Base-by-base conservation (phyloP, 1,140 invertebrate genomes). In the Pogonomyrmex californicus region DNA sequence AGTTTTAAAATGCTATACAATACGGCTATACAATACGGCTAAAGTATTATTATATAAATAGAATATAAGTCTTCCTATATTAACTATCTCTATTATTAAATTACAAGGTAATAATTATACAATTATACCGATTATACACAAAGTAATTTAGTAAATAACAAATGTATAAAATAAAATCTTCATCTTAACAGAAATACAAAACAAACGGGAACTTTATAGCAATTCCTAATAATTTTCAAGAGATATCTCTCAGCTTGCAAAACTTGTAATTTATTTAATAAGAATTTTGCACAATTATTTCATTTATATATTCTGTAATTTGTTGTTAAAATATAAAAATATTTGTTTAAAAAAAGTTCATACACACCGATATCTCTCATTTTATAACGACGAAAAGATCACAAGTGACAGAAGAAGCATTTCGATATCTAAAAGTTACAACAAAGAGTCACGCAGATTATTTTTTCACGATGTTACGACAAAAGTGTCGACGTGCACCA, bases 401-500 rank as follows among this genome's bases (percentile, higher is more conserved):
- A 65, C 33, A 10, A n/a, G 36, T 3, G 4, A 23, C n/a, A 12
- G 0, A 12, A 51, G 6, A 14, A 12, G 58, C 14, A n/a, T 83
- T 73, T 51, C 4, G 51, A 44, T 41, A 17, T 14, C 44, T 2
- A 7, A n/a, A 78, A 51, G 12, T 30, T 44, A 60, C 17, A 51
- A 6, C 23, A 12, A 23, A 51, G 5, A 12, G 62, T 41, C 14
- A 23, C 44, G 51, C 49, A 30, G 70, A 58, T 78, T 41, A 65
- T 68, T 68, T 14, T 86, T 68, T 51, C 66, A 23, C 23, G 23
- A 23, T 51, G 33, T 85, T 60, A 33, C 44, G 17, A 82, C 65
- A 49, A 66, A 66, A 87, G 76, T 66, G 86, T 63, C 86, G 68
- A 75, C 63, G 60, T 54, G 58, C 56, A 81, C 63, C 38, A 58